phyloP scores from a whole-genome alignment of 2,888 invertebrate genomes.

The Bibio marci region DNA sequence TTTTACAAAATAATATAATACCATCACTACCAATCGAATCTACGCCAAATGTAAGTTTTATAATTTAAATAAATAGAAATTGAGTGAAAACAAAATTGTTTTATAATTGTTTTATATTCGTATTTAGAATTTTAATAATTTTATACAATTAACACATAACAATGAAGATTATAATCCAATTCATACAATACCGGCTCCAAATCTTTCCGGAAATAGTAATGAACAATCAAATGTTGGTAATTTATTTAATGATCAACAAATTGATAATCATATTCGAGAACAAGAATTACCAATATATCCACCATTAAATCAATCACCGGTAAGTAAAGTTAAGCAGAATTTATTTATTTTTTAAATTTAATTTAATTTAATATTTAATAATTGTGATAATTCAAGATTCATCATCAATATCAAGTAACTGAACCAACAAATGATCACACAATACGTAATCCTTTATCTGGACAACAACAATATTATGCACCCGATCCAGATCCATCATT shows the following conservation, averaged over 20 bases:
- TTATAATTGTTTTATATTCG: not conserved
- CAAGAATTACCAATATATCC: not conserved
- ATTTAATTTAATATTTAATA: too few relatives aligned
- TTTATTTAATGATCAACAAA: slow-evolving; percentile 8
- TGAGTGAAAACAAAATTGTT: not conserved
- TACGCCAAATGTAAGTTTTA: too few relatives aligned
- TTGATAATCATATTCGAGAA: slow-evolving; percentile 20
- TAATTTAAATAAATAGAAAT: too few relatives aligned
- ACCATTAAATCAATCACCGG: not conserved
- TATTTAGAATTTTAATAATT: slow-evolving; percentile 19
- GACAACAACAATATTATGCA: slow-evolving; percentile 30
- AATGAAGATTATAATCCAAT: slow-evolving; percentile 72
- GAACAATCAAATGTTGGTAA: not conserved
- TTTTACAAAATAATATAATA: too few relatives aligned
- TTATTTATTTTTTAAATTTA: not conserved
- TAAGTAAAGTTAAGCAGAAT: not conserved
- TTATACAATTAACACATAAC: slow-evolving; percentile 62
- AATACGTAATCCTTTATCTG: slow-evolving; percentile 24
- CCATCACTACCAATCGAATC: too few relatives aligned
- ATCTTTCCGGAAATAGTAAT: slow-evolving; percentile 29
- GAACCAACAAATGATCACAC: slow-evolving; percentile 31
- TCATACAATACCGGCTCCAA: slow-evolving; percentile 74
- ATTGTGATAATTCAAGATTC: too few relatives aligned
- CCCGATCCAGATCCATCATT: slow-evolving; percentile 34
- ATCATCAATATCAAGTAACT: slow-evolving; percentile 36